Conservation (phyloP, 2,797 vertebrate genomes). For the Gila robusta region DNA sequence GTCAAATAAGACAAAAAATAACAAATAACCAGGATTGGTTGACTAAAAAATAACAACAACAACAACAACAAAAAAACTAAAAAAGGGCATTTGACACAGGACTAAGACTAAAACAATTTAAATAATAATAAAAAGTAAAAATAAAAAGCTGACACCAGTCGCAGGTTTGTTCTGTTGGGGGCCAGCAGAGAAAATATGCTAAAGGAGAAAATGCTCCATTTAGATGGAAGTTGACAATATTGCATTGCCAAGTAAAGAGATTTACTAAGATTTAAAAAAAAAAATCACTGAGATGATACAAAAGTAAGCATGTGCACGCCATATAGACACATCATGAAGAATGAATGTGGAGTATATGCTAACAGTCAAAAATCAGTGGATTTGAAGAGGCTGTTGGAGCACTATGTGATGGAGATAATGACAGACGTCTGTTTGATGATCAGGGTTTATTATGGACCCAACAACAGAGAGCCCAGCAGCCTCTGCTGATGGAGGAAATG, state of each 20-base stretch:
- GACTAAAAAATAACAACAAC: too few relatives aligned
- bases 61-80: too few relatives aligned
- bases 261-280: too few relatives aligned
- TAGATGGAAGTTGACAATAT: background rate
- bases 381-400: conserved; percentile 13
- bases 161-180: background rate
- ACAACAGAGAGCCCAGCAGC: conserved; percentile 22
- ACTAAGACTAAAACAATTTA: background rate
- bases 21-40: too few relatives aligned
- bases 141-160: background rate
- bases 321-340: background rate
- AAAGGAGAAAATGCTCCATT: background rate
- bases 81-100: background rate
- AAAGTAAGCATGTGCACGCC: background rate
- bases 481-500: conserved; percentile 46
- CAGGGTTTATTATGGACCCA: conserved; percentile 18
- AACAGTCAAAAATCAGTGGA: conserved; percentile 12
- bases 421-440: conserved; percentile 10
- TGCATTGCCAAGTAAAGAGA: background rate
- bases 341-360: conserved; percentile 6
- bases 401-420: conserved; percentile 24
- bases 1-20: background rate
- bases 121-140: background rate
- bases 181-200: background rate
- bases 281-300: background rate